Base-by-base conservation (phyloP, 2,888 invertebrate genomes). In the Cephus rjabovi region DNA sequence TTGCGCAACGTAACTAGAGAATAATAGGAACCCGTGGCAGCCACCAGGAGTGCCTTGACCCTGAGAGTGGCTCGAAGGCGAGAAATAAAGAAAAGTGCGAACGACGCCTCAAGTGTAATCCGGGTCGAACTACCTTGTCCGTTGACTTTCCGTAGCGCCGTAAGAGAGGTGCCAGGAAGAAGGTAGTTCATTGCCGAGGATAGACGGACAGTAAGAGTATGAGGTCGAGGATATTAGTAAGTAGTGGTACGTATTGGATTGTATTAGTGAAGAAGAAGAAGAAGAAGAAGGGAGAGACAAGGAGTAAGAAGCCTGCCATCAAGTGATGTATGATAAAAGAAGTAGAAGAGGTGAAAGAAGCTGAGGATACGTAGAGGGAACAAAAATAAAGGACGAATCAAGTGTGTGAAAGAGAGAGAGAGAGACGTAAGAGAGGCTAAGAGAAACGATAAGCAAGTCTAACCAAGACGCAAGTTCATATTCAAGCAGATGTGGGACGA, bases 401-500 rank as follows among this genome's bases (percentile, higher is more conserved):
- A 23, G 56, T 56, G 73, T 34, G 12, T 15, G 11, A 4, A 34
- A 40, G 76, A 34, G 34, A 34, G 34, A 34, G 34, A 33, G 79
- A 82, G 83, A 83, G 77, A 56, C 12, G 23, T 78, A 80, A 84
- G 83, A 81, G 80, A 81, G 76, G 31, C 77, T 81, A 83, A 81
- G 84, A 81, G 83, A 83, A 82, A 83, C 79, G 84, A 80, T 81
- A 80, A 83, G 81, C 85, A 83, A 84, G 82, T 84, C 86, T 86
- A 87, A 89, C 85, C 87, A 88, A 88, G 89, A 89, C 86, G 81
- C 88, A 88, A 88, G 89, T 89, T 90, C 88, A 88, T 88, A 88
- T 89, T 86, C 84, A 88, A 85, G 87, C 85, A 89, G 90, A 91
- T 90, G 90, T 91, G 87, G 91, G 89, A 91, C 91, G 90, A 90